Evolutionary conservation across 1,140 invertebrate genomes (phyloP), one percentile per base, ranked within the genome.

Genomic region (Ceratosolen solmsi): DNA sequence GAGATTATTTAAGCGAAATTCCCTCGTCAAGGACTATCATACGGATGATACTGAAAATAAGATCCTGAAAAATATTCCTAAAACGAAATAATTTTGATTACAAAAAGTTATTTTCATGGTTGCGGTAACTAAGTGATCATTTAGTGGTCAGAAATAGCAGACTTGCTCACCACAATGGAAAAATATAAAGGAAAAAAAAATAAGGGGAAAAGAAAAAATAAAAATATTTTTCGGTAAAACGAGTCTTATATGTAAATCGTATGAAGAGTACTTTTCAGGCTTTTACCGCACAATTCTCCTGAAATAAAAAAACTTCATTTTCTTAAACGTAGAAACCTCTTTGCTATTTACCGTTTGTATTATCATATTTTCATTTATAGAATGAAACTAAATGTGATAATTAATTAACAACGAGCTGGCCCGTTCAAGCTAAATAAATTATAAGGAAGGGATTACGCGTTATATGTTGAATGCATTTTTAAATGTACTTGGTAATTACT

Each of bases 21-120:
- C n/a, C 5, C 9, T 33, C 17, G 30, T 36, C 3, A 30, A 36
- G 30, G 3, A 63, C 30, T 63, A 30, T 33, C 9, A 36, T 27
- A 63, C 13, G 1, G 17, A 17, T 30, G 13, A 25, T 9, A 2
- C 1, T 33, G 13, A 63, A 27, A n/a, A n/a, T n/a, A n/a, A n/a
- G n/a, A 63, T 0, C 3, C 5, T 1, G 17, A 63, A 63, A 20
- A 33, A 33, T 56, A 33, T 15, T n/a, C n/a, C n/a, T 33, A 2
- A 63, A 33, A 25, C 2, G 1, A 63, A 38, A 20, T 30, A 27
- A 68, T 36, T 54, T 78, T 68, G 20, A 79, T 54, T 54, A 51
- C 77, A 25, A 79, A 20, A 54, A 56, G 33, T 56, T 71, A 71
- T 71, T 71, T 79, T 54, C 60, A 13, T 56, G 49, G n/a, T 27